These are phyloP conservation scores for Caranx ignobilis DNA, from an alignment of 2,113 vertebrate genomes.

Conservation along the genomic window DNA sequence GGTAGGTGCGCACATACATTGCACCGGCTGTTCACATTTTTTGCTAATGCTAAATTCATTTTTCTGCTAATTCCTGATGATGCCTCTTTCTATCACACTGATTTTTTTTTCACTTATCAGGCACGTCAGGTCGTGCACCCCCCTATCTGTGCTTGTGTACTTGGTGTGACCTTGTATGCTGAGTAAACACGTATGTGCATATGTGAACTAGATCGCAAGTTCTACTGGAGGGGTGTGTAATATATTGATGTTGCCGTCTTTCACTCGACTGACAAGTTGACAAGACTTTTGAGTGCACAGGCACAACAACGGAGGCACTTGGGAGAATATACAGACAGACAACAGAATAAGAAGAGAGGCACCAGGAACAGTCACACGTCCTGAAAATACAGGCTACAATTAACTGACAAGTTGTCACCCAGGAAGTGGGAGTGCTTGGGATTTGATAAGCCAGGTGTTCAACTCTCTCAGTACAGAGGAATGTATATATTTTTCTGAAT, in stretches of 20 bases:
- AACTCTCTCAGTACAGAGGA: not conserved
- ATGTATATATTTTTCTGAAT: not conserved
- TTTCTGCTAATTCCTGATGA: not conserved
- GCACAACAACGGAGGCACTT: constrained; percentile 5
- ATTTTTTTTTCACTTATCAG: constrained; percentile 8
- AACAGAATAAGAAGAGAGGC: not conserved
- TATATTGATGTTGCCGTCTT: constrained; percentile 44
- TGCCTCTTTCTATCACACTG: not conserved
- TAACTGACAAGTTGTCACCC: not conserved
- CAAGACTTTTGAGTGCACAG: constrained; percentile 39
- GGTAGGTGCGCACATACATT: constrained; percentile 8
- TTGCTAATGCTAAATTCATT: not conserved
- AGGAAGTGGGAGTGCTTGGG: not conserved
- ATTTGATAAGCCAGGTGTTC: not conserved
- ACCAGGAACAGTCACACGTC: not conserved
- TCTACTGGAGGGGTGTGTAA: constrained; percentile 41
- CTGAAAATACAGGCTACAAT: not conserved
- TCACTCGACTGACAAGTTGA: constrained; percentile 51
- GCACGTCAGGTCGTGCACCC: not conserved
- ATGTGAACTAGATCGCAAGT: constrained; percentile 28
- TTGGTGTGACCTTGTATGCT: constrained; percentile 46
- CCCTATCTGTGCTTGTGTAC: not conserved
- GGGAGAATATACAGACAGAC: constrained; percentile 23
- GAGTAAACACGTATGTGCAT: constrained; percentile 30
- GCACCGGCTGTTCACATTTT: not conserved